Percentiles rank a stretch among this genome's conserved stretches.
phyloP scores from a whole-genome alignment of 2,113 vertebrate species.

The Lophius piscatorius region DNA sequence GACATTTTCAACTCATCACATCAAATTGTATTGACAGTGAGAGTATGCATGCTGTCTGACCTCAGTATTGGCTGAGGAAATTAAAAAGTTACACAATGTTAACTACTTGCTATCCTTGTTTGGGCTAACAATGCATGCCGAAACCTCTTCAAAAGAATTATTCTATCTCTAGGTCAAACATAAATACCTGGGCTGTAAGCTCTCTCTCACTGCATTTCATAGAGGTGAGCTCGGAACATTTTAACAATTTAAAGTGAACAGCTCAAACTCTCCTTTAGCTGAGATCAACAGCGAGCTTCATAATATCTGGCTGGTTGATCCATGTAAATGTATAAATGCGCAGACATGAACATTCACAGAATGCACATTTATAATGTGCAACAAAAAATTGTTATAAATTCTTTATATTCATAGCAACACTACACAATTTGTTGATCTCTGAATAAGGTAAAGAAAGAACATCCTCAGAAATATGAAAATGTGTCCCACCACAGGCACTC shows the following conservation, averaged over 20 bases:
- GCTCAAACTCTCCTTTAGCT: slow-evolving; percentile 1
- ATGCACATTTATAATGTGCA: slow-evolving; percentile 32
- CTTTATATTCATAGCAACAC: slow-evolving; percentile 6
- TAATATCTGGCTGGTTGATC: slow-evolving; percentile 11
- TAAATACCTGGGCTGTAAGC: slow-evolving; percentile 43
- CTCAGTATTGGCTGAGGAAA: slow-evolving; percentile 20
- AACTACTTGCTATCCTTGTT: slow-evolving; percentile 24
- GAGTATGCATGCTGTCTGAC: slow-evolving; percentile 54
- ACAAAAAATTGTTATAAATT: slow-evolving; percentile 10
- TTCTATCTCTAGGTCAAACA: slow-evolving; percentile 31
- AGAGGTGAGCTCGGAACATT: slow-evolving; percentile 18
- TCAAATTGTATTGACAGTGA: slow-evolving; percentile 52
- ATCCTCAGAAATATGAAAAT: slow-evolving; percentile 51
- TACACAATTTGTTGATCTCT: slow-evolving; percentile 28
- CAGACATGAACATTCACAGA: slow-evolving; percentile 47
- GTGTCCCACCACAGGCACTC: slow-evolving; percentile 45
- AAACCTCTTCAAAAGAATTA: slow-evolving; percentile 30
- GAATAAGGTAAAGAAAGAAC: slow-evolving; percentile 24
- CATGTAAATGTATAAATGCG: slow-evolving; percentile 24
- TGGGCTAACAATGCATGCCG: slow-evolving; percentile 14
- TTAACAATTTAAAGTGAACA: slow-evolving; percentile 1
- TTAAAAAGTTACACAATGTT: slow-evolving; percentile 18
- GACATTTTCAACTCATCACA: slow-evolving; percentile 49
- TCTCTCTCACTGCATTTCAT: slow-evolving; percentile 30
- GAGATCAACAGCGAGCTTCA: slow-evolving; percentile 18